Evolutionary conservation across 2,113 vertebrate species (phyloP).

Genomic region (Chloroceryle aenea): DNA sequence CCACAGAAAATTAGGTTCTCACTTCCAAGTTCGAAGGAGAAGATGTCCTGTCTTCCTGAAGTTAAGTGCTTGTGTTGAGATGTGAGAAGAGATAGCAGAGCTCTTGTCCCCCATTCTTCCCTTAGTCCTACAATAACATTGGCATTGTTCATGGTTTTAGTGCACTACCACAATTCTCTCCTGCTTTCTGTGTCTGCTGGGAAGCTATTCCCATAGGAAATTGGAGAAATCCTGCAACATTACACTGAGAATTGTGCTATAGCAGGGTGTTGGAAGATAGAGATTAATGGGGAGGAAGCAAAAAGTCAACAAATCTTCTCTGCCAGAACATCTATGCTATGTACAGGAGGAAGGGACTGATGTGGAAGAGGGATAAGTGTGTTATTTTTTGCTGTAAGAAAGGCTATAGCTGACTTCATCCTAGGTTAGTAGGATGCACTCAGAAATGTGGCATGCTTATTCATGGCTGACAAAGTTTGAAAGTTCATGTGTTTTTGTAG

Average conservation of each 20-base stretch:
- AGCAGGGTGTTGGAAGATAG: neutral
- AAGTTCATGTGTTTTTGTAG: neutral
- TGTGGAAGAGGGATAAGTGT: neutral
- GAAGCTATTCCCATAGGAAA: conserved; percentile 3
- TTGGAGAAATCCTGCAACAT: neutral
- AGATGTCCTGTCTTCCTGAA: neutral
- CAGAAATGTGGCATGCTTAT: neutral
- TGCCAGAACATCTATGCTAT: neutral
- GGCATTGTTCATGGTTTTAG: neutral
- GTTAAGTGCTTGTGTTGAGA: neutral
- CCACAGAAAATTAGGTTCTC: neutral
- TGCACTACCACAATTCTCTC: neutral
- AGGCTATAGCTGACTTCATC: neutral
- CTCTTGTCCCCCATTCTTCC: neutral
- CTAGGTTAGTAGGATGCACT: neutral
- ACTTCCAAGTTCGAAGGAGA: neutral
- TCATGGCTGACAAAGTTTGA: neutral
- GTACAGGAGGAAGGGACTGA: conserved; percentile 17
- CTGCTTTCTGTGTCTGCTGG: neutral
- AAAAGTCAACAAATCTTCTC: neutral
- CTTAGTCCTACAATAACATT: neutral
- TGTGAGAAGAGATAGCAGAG: neutral
- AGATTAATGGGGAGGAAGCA: conserved; percentile 29
- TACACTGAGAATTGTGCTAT: neutral
- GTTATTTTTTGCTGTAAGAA: neutral